Percentiles rank a stretch among this genome's conserved stretches.
Conservation (phyloP, 2,888 invertebrate species). For the Acanthosepion esculentum region DNA sequence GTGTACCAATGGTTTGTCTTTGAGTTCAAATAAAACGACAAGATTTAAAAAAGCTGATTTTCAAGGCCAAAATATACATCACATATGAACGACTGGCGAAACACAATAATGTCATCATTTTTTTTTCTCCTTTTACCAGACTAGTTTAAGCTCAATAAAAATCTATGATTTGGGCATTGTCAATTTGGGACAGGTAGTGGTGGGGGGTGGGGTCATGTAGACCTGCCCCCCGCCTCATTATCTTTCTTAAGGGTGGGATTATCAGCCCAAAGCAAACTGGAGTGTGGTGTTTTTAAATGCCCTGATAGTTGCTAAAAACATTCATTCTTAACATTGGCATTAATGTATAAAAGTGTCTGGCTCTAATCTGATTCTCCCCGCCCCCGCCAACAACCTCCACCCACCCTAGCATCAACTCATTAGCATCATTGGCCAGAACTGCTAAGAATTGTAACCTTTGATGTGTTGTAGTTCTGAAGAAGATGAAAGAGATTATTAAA, state of each 20-base stretch:
- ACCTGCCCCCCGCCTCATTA: too few relatives aligned
- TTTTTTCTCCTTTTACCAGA: not conserved
- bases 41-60: too few relatives aligned
- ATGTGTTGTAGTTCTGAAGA: not conserved
- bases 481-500: conserved; percentile 20
- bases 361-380: not conserved
- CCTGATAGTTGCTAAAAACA: too few relatives aligned
- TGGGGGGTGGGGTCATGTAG: not conserved
- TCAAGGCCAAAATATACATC: too few relatives aligned
- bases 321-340: too few relatives aligned
- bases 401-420: not conserved
- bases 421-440: conserved; percentile 17
- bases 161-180: not conserved
- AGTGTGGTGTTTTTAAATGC: not conserved
- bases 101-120: too few relatives aligned
- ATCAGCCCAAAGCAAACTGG: not conserved
- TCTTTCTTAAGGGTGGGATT: not conserved
- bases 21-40: too few relatives aligned
- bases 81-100: too few relatives aligned
- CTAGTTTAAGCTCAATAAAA: not conserved
- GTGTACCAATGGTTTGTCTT: too few relatives aligned
- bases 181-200: not conserved
- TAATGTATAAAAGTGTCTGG: not conserved
- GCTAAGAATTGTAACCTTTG: conserved; percentile 21
- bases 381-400: too few relatives aligned